Evolutionary conservation across 2,113 vertebrate genomes (phyloP), one percentile per base, ranked within the genome.

Genomic region (Tenrec ecaudatus): DNA sequence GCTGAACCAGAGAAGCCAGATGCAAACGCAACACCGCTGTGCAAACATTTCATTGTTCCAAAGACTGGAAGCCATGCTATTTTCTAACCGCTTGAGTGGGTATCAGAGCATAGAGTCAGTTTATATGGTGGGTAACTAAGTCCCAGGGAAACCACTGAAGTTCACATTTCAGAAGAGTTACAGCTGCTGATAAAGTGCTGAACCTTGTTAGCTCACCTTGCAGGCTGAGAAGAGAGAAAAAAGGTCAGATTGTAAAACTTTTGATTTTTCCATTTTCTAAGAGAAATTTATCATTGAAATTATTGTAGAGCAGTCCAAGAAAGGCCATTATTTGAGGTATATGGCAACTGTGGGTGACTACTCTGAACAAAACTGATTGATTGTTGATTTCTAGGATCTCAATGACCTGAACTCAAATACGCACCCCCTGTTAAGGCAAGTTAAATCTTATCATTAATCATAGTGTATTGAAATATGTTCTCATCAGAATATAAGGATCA

Each of bases 241-340:
- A 97, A 97, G 97, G 97, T 97, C 92, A 95, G 98, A 90, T 3
- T 94, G 76, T 78, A 91, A 92, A 95, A 85, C 14, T 64, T 95
- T 85, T 86, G 1, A 3, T 1, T 71, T 96, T 97, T 27, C 64
- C 29, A 60, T 95, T 96, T 95, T 91, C 80, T 40, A 78, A 16
- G 89, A 95, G n/a, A 95, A 96, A 92, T 81, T 83, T 0, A 53
- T 90, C 17, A 71, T 31, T 68, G 66, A 90, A 90, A 68, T 3
- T 53, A 53, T 53, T 2, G 7, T 7, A 0, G 68, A 83, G 93
- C 82, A 6, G 66, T 57, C 78, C n/a, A 19, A 1, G 2, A 79
- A 82, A 14, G 40, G 2, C 0, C 75, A 16, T 5, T 14, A 0
- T 85, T 95, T 47, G 73, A 62, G 25, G 6, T 19, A 22, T 4